Evolutionary conservation across 2,888 invertebrate species (phyloP), one percentile per base, ranked within the genome.

Genomic region (Zygogramma bicolorata): DNA sequence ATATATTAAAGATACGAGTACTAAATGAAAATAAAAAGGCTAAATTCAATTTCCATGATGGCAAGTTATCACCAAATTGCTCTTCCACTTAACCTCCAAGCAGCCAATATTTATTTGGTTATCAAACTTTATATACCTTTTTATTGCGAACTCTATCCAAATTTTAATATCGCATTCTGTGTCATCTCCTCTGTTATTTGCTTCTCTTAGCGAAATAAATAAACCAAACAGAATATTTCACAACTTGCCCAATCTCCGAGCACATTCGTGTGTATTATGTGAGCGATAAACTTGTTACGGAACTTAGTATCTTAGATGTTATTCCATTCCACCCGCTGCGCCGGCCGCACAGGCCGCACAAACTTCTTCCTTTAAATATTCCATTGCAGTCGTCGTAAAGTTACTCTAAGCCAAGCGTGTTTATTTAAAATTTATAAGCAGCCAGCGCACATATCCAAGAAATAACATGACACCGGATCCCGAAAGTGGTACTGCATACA

Each of bases 341-440:
- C 7, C 31, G 4, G 15, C 46, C 15, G n/a, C n/a, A n/a, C n/a
- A n/a, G n/a, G n/a, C n/a, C n/a, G 46, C 13, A 2, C 22, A n/a
- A 42, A 42, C 40, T 15, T 27, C 62, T 18, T 15, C 4, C 2
- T 10, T 29, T 46, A 13, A 42, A 46, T 46, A 46, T 63, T 42
- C 49, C 22, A 29, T 3, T 62, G 62, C 42, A 62, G 40, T 40
- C 13, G 49, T 46, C 29, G 27, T 63, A 27, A 46, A 63, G 63
- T 63, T 46, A 29, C 27, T 3, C 29, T 29, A 4, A 29, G n/a
- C n/a, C 29, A 34, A 29, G 63, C 63, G 46, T 63, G 46, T 63
- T 63, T 46, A 63, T 63, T 15, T 49, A 18, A 46, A 63, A 63
- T 63, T 31, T 29, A 63, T 46, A 61, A 61, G 40, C 40, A 42